Percentiles rank a stretch among this genome's conserved stretches.
These are phyloP conservation scores for Enteromius argenteus DNA, from an alignment of 2,797 vertebrate genomes.

Conservation along the genomic window DNA sequence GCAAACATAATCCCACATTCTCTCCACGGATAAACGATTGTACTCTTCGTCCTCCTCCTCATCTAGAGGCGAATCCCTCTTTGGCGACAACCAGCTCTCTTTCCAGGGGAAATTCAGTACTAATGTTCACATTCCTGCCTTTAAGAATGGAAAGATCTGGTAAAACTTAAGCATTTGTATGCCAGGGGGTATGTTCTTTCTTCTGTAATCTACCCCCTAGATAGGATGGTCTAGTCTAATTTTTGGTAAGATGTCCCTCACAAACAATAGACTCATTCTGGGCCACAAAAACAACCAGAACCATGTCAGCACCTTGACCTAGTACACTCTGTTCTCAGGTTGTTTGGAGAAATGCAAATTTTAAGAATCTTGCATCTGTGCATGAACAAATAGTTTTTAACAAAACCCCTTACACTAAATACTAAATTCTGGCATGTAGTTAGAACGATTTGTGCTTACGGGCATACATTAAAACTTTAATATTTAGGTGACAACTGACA, in stretches of 20 bases:
- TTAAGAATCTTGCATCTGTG: slow-evolving; percentile 1
- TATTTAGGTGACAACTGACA: neutral
- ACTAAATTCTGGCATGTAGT: neutral
- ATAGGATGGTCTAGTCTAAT: slow-evolving; percentile 52
- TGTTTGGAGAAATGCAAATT: slow-evolving; percentile 4
- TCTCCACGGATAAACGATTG: slow-evolving; percentile 42
- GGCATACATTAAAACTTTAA: neutral
- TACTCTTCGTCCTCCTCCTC: slow-evolving; percentile 39
- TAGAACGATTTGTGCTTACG: neutral
- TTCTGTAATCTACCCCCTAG: slow-evolving; percentile 64
- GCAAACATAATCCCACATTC: neutral
- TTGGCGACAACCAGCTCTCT: slow-evolving; percentile 49
- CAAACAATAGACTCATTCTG: slow-evolving; percentile 67
- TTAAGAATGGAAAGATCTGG: slow-evolving; percentile 69
- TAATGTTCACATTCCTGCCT: slow-evolving; percentile 64
- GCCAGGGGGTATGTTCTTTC: slow-evolving; percentile 66
- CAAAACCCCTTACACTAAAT: neutral
- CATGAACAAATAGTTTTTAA: neutral
- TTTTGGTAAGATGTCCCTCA: slow-evolving; percentile 62
- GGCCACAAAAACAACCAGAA: slow-evolving; percentile 54
- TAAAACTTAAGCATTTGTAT: slow-evolving; percentile 68
- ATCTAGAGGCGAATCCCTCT: slow-evolving; percentile 53
- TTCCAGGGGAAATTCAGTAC: slow-evolving; percentile 47
- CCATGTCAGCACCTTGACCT: slow-evolving; percentile 15
- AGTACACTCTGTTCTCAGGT: slow-evolving; percentile 33